Percentiles rank a stretch among this genome's conserved stretches.
Evolutionary conservation across 2,888 invertebrate genomes (phyloP).

Genomic region (Siphlonurus alternatus): DNA sequence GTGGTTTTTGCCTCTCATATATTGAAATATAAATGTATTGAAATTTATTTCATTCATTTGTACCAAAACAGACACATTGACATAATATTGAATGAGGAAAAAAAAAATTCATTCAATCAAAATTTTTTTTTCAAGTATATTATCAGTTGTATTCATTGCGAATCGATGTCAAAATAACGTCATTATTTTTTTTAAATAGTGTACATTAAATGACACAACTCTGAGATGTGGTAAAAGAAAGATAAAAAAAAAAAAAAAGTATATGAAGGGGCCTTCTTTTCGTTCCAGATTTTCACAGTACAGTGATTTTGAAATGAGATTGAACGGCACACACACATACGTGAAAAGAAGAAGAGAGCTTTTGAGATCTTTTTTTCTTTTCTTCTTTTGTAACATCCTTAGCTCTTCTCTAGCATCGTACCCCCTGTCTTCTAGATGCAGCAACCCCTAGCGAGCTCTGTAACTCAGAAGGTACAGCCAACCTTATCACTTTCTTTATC

Average conservation of each 20-base stretch:
- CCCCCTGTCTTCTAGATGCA: not conserved
- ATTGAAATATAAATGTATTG: no score
- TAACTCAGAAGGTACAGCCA: not conserved
- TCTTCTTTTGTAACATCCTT: not conserved
- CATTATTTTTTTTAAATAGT: no score
- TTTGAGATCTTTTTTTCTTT: not conserved
- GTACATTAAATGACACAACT: no score
- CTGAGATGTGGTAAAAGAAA: no score
- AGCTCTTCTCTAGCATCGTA: not conserved
- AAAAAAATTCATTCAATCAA: no score
- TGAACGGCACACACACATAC: not conserved
- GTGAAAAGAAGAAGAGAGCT: not conserved
- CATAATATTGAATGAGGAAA: no score
- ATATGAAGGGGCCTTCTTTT: not conserved
- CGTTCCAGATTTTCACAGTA: conserved; percentile 1
- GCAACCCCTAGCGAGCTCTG: not conserved
- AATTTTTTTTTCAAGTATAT: no score
- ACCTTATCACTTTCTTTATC: not conserved
- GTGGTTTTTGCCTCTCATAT: no score
- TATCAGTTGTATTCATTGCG: no score
- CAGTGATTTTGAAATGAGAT: conserved; percentile 4
- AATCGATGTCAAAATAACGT: no score
- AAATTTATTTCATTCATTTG: no score
- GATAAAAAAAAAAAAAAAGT: not conserved
- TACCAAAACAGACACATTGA: no score